Base-by-base conservation (phyloP, 2,797 vertebrate genomes). In the Telmatherina bonti region DNA sequence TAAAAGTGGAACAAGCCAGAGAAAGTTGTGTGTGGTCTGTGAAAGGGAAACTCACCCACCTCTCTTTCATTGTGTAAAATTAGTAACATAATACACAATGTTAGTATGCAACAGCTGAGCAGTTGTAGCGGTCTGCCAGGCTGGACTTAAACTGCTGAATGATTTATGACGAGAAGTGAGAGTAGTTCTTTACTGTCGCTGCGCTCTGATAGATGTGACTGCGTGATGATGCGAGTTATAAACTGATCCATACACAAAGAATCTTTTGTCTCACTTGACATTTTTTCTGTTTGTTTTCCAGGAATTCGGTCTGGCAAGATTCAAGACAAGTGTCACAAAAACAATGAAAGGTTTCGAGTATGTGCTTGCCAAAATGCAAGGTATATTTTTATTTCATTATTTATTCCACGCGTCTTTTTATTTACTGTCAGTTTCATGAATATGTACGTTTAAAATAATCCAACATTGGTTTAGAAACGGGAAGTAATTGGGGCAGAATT, bases 321-420 rank as follows among this genome's bases (percentile, higher is more conserved):
- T 99, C 92, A 99, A 98, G 94, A 97, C 93, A 85, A 96, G 96
- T 2, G 95, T 96, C 88, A 95, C 96, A 82, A 99, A 99, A 93
- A 97, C 96, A 22, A 96, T 97, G 92, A 99, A 98, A 77, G 96
- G 97, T 60, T 99, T 98, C 88, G 97, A 99, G 77, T 97, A 95
- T 0, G 95, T 97, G 76, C 88, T 99, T 84, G 95, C 96, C 69
- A 97, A 90, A 94, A 95, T 99, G 94, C 97, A 98, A 95, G 97
- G 97, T 99, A 91, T 88, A 0, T 65, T n/a, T 22, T 20, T 52
- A 13, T 26, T 26, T 1, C 12, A 11, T 51, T 0, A 1, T 6
- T 7, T 26, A 15, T 6, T 51, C 22, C 10, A 26, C 4, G n/a
- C 13, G 13, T 51, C 2, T 24, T 47, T 47, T n/a, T n/a, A 11